Percentiles rank a stretch among this genome's conserved stretches.
phyloP scores from a whole-genome alignment of 1,140 invertebrate species.

The Leptoteleia sp. region DNA sequence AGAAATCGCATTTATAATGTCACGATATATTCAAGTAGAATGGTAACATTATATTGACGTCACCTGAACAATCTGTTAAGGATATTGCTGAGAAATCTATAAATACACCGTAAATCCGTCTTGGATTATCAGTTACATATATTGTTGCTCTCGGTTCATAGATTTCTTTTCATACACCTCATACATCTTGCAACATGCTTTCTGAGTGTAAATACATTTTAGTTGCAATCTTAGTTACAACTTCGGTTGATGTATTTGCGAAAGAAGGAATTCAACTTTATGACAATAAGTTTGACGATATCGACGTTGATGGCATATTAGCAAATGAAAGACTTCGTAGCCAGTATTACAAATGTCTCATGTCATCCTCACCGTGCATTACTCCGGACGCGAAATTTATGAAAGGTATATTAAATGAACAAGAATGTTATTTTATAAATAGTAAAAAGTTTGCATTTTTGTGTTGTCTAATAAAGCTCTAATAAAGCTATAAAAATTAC shows the following conservation, averaged over 20 bases:
- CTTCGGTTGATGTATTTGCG: no score
- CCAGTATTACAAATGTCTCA: conserved; percentile 74
- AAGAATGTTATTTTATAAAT: no score
- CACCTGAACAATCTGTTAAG: conserved; percentile 13
- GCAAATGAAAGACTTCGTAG: conserved; percentile 43
- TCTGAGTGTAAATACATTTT: no score
- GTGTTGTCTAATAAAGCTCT: no score
- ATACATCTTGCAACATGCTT: no score
- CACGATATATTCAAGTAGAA: conserved; percentile 25
- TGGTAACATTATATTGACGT: conserved; percentile 29
- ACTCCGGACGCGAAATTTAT: conserved; percentile 69
- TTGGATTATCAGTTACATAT: conserved; percentile 29
- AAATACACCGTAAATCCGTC: conserved; percentile 34
- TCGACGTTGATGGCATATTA: conserved; percentile 65
- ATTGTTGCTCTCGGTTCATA: no score
- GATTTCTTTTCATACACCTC: no score
- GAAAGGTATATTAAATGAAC: conserved; percentile 65
- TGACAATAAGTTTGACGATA: conserved; percentile 75
- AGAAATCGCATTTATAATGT: conserved; percentile 27
- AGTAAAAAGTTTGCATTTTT: no score
- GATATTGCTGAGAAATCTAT: conserved; percentile 32
- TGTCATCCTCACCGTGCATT: conserved; percentile 71
- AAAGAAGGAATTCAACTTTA: no score
- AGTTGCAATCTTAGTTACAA: no score
- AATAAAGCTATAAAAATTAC: no score